phyloP scores from a whole-genome alignment of 2,797 vertebrate genomes.

The Nannoperca australis region DNA sequence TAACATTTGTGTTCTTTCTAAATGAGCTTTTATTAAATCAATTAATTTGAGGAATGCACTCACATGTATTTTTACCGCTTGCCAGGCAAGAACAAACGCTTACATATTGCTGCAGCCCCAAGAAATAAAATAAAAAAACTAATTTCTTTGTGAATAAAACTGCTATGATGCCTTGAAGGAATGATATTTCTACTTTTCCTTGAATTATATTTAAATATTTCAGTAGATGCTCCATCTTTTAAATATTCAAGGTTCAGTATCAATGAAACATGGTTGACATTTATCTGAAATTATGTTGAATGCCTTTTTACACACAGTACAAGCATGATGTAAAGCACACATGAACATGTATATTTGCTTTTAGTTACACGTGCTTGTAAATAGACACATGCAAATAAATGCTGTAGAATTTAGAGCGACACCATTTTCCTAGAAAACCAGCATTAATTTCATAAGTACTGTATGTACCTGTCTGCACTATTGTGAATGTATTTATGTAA shows the following conservation, averaged over 20 bases:
- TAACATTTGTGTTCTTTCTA: slow-evolving; percentile 27
- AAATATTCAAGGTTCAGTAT: slow-evolving; percentile 34
- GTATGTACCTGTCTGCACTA: not conserved
- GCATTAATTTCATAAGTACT: not conserved
- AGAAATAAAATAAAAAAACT: not conserved
- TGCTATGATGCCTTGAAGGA: slow-evolving; percentile 38
- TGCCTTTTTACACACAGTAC: slow-evolving; percentile 4
- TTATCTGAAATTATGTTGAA: slow-evolving; percentile 7
- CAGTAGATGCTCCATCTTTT: slow-evolving; percentile 22
- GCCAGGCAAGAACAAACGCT: slow-evolving; percentile 4
- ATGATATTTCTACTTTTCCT: slow-evolving; percentile 16
- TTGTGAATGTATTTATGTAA: slow-evolving; percentile 6
- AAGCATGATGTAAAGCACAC: slow-evolving; percentile 3
- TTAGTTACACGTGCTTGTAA: not conserved
- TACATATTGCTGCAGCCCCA: slow-evolving; percentile 23
- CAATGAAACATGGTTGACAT: slow-evolving; percentile 16
- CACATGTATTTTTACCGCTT: not conserved
- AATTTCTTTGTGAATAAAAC: slow-evolving; percentile 45
- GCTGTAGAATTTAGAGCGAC: not conserved
- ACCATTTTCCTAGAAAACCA: not conserved
- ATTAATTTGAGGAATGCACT: slow-evolving; percentile 17
- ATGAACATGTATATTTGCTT: slow-evolving; percentile 1
- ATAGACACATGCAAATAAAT: slow-evolving; percentile 17
- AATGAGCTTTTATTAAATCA: slow-evolving; percentile 6
- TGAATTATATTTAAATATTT: slow-evolving; percentile 57